Conservation (phyloP, 2,888 invertebrate species). For the Ryuthela nishihirai region DNA sequence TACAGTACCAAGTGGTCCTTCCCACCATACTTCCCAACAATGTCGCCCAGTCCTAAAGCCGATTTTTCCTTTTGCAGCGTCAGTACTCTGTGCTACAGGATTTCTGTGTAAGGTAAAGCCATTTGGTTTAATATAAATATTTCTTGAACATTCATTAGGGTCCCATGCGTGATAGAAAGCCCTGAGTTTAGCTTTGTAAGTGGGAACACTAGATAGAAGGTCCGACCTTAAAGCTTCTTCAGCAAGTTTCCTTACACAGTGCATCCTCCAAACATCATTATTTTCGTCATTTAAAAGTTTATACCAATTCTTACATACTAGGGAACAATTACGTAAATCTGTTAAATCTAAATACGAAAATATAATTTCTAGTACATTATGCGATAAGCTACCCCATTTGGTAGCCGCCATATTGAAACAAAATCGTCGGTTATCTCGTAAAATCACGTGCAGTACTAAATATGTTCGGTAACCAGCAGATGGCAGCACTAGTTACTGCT, state of each 20-base stretch:
- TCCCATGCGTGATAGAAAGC: conserved; percentile 97
- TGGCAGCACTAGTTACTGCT: too few relatives aligned
- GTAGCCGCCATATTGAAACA: conserved; percentile 41
- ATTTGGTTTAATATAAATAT: conserved; percentile 93
- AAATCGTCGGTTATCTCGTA: too few relatives aligned
- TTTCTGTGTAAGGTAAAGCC: conserved; percentile 97
- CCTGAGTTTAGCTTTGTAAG: conserved; percentile 87
- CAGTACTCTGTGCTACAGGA: conserved; percentile 97
- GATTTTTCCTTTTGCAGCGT: conserved; percentile 79
- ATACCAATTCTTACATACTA: conserved; percentile 93
- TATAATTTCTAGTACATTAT: conserved; percentile 79
- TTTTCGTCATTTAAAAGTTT: conserved; percentile 85
- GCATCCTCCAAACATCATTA: conserved; percentile 90
- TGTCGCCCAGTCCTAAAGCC: conserved; percentile 86
- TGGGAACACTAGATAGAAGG: conserved; percentile 77
- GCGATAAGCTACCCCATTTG: conserved; percentile 56
- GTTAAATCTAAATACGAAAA: conserved; percentile 84
- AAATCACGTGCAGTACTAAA: too few relatives aligned
- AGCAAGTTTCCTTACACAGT: conserved; percentile 79
- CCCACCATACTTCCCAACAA: conserved; percentile 98
- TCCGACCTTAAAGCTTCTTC: conserved; percentile 87
- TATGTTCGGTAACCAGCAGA: too few relatives aligned
- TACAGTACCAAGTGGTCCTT: conserved; percentile 95
- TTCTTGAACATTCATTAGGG: conserved; percentile 92
- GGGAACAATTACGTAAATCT: conserved; percentile 81